Conservation (phyloP, 2,113 vertebrate species). For the Beaufortia kweichowensis region DNA sequence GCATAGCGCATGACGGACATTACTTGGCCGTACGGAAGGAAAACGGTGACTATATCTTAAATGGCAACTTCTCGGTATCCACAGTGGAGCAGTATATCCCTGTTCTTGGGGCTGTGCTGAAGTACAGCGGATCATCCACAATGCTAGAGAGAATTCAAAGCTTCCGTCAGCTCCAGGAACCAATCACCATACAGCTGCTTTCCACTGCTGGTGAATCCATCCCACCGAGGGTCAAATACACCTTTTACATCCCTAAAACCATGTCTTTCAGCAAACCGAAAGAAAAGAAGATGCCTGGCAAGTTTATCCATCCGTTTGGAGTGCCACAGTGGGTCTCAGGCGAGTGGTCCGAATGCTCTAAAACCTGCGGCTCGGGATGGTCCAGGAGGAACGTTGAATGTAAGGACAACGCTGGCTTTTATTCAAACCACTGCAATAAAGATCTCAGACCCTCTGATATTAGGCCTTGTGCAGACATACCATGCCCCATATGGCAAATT, state of each 20-base stretch:
- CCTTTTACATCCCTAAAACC: slow-evolving; percentile 89
- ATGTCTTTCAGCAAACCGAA: slow-evolving; percentile 76
- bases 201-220: slow-evolving; percentile 77
- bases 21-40: slow-evolving; percentile 87
- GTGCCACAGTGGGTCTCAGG: slow-evolving; percentile 84
- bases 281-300: slow-evolving; percentile 74
- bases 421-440: slow-evolving; percentile 77
- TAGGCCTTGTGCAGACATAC: slow-evolving; percentile 82
- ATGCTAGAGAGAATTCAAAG: slow-evolving; percentile 92
- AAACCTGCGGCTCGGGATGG: slow-evolving; percentile 90
- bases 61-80: slow-evolving; percentile 89
- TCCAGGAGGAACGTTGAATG: slow-evolving; percentile 88
- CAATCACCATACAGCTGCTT: slow-evolving; percentile 85
- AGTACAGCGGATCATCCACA: slow-evolving; percentile 92
- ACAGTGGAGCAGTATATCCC: slow-evolving; percentile 91
- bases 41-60: slow-evolving; percentile 85
- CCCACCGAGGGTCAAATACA: slow-evolving; percentile 86
- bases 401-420: slow-evolving; percentile 75
- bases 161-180: slow-evolving; percentile 83
- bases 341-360: slow-evolving; percentile 91
- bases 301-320: slow-evolving; percentile 79
- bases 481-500: slow-evolving; percentile 84
- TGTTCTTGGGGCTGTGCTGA: slow-evolving; percentile 84
- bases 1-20: slow-evolving; percentile 85
- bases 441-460: slow-evolving; percentile 83